Base-by-base conservation (phyloP, 1,140 invertebrate genomes). In the Planococcus citri region DNA sequence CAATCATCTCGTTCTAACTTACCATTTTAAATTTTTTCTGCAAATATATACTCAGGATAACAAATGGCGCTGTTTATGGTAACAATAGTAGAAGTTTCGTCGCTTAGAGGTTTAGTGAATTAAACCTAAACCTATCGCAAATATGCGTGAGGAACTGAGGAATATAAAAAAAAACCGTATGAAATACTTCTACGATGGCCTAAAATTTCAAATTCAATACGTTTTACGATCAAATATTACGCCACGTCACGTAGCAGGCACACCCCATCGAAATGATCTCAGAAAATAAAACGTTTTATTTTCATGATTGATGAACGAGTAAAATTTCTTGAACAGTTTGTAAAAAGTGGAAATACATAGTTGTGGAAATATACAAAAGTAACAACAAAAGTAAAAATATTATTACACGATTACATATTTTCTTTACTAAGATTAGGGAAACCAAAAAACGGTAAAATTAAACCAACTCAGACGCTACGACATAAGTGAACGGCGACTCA, bases 161-260 rank as follows among this genome's bases (percentile, higher is more conserved):
- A n/a, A n/a, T n/a, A 14, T 51, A 20, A 17, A 9, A 6, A 51
- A 14, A 51, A 51, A 51, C 41, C 41, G 12, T 51, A 51, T 9
- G 6, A 9, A 51, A 9, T 27, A n/a, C 8, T 64, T 25, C 60
- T 25, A 64, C 60, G 24, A 64, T 27, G 22, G 60, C 22, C 21
- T 24, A 64, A 2, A 25, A 64, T 64, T 64, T 10, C 60, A 25
- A 58, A 27, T 25, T 64, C 20, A 64, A 64, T 64, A 25, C 25
- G 25, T 27, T 64, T 64, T 64, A 27, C 25, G 21, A 64, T 24
- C 21, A 64, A 64, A 64, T 9, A 24, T n/a, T 25, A 25, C 10
- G 60, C 60, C 60, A 64, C 60, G 60, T 64, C 60, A 64, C 22
- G 60, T 27, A 64, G 60, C 60, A 64, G 60, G 60, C 60, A 64